Conservation (phyloP, 2,797 vertebrate species). For the Mastacembelus armatus region DNA sequence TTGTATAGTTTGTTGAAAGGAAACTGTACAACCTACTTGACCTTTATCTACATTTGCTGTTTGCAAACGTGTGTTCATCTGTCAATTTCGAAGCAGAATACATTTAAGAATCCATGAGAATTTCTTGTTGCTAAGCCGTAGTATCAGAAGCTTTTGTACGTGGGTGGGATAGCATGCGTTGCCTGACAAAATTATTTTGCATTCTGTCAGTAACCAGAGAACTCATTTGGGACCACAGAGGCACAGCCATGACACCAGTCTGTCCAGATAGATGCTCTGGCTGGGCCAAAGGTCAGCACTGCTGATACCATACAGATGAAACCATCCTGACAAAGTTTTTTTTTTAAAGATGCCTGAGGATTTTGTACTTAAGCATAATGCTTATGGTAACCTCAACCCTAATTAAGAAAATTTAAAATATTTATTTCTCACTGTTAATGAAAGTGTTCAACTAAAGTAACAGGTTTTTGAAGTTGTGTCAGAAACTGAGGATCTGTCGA, state of each 20-base stretch:
- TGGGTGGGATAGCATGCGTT: conserved; percentile 5
- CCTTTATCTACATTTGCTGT: no score
- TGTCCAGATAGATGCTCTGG: conserved; percentile 8
- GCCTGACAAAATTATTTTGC: conserved; percentile 21
- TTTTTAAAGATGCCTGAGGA: neutral
- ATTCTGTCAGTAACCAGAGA: conserved; percentile 16
- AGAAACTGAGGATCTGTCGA: no score
- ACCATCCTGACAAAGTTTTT: conserved; percentile 3
- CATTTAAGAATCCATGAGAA: neutral
- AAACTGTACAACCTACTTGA: no score
- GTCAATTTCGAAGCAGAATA: neutral
- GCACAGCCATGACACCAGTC: conserved; percentile 1
- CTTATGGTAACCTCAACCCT: conserved; percentile 12
- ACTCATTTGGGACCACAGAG: conserved; percentile 14
- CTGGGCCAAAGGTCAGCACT: conserved; percentile 41
- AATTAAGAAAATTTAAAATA: conserved; percentile 23
- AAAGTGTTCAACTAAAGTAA: no score
- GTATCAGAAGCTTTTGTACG: conserved; percentile 1
- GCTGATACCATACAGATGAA: conserved; percentile 13
- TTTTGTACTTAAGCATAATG: conserved; percentile 3
- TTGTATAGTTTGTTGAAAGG: no score
- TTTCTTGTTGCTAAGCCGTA: neutral
- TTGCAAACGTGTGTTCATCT: neutral
- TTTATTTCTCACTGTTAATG: neutral
- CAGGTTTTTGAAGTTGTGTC: no score